A percentile compares a stretch with the other conserved stretches of the same genome.
These are phyloP conservation scores for Trachelipus rathkii DNA, from an alignment of 1,140 invertebrate genomes.

Conservation along the genomic window DNA sequence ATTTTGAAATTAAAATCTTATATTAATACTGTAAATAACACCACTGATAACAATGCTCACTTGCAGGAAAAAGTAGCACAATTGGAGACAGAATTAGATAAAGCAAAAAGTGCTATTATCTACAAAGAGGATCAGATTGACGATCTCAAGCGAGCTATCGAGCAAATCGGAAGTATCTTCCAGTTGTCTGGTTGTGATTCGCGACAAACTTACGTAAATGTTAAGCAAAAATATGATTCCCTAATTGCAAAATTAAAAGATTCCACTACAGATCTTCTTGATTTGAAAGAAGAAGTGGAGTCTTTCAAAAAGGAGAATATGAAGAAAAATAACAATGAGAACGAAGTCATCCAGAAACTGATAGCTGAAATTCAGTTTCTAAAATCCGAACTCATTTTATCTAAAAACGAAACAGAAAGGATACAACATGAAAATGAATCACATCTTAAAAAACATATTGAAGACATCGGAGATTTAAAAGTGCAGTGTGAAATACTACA, in stretches of 20 bases:
- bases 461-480: no score
- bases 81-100: conserved; percentile 25
- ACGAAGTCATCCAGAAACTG: no score
- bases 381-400: no score
- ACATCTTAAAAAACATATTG: no score
- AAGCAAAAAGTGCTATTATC: conserved; percentile 28
- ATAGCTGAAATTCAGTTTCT: no score
- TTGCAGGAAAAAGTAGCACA: not conserved
- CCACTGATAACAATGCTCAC: not conserved
- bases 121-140: conserved; percentile 39
- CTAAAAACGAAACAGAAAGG: no score
- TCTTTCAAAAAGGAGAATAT: conserved; percentile 19
- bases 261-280: not conserved
- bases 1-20: conserved; percentile 27
- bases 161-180: conserved; percentile 29
- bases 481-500: no score
- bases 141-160: conserved; percentile 25
- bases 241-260: not conserved
- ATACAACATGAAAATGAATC: no score
- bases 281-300: conserved; percentile 1
- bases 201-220: conserved; percentile 10
- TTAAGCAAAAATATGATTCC: not conserved
- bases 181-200: not conserved
- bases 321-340: no score
- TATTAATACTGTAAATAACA: conserved; percentile 14